Base-by-base conservation (phyloP, 2,888 invertebrate genomes). In the Temnothorax unifasciatus region DNA sequence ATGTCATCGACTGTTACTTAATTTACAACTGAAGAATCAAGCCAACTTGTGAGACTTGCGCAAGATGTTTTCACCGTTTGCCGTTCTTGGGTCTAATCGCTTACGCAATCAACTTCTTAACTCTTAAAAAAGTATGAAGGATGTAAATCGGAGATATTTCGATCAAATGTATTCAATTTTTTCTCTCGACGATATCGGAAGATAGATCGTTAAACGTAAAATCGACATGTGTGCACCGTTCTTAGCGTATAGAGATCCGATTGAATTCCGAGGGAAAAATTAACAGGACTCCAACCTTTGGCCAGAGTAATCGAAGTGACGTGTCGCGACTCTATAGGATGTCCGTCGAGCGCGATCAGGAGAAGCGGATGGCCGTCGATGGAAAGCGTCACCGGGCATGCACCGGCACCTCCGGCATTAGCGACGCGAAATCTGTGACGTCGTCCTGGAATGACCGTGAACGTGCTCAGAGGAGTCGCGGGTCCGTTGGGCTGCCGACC, bases 301-400 rank as follows among this genome's bases (percentile, higher is more conserved):
- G 96, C 96, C 50, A 97, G 91, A 75, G 95, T 95, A 59, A 97
- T 95, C 6, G 96, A 96, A 63, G 95, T 95, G 1, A 96, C 96
- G 84, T 96, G 95, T 88, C 96, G 95, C 0, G 97, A 96, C 73
- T 95, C 95, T 29, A 97, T 96, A 63, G 96, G 95, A 91, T 96
- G 96, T 0, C 97, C 97, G 93, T 98, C 98, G 82, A 97, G 95
- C 25, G 97, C 96, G 64, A 98, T 96, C 15, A 97, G 95, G 82
- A 98, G 92, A 44, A 95, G 92, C 21, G 95, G 91, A 92, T 98
- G 98, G 74, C 96, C 95, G 63, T 97, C 96, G 75, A 98, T 95
- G 2, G 96, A 96, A 85, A 98, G 95, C 73, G 96, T 96, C 69
- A 97, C 95, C 0, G 97, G 96, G 93, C 98, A 98, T 85, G 96